Base-by-base conservation (phyloP, 1,140 invertebrate genomes). In the Sycobia sp. region DNA sequence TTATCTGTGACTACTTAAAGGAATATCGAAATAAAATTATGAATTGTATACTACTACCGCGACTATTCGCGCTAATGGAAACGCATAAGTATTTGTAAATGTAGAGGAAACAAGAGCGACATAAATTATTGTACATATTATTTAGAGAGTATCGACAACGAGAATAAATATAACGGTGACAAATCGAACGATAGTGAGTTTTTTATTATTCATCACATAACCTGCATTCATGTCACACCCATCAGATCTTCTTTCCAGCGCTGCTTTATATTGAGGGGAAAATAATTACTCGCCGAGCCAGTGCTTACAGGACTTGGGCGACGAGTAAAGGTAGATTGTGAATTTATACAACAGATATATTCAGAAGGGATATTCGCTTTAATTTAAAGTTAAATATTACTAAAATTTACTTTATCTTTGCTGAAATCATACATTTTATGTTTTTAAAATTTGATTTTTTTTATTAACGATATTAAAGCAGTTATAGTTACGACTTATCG, bases 41-140 rank as follows among this genome's bases (percentile, higher is more conserved):
- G 36, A 59, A 41, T 50, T 39, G 27, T 54, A n/a, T n/a, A 46
- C 49, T 50, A 41, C 20, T 50, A 50, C 36, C 20, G 32, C 50
- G 47, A 36, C 46, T 59, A 38, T 63, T 68, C 66, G 69, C 75
- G 75, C 68, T 69, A 68, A 72, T 70, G n/a, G 71, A 65, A 71
- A 69, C 53, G 64, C 59, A 69, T 67, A 75, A 75, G 69, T 74
- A 77, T 74, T 75, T 77, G 79, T 81, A 78, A 78, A 76, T 75
- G 76, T 81, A 81, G 74, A 75, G 39, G 54, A 64, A 70, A 70
- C 65, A 66, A 67, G 71, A 68, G 67, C 73, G 66, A 78, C 79
- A 79, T 81, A 81, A 81, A 80, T 81, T 81, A 80, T 80, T 80
- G 76, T 80, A 80, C 66, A 78, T 78, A 80, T 46, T 65, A 58